A percentile compares a stretch with the other conserved stretches of the same genome.
These are phyloP conservation scores for Rhingia rostrata DNA, from an alignment of 2,888 invertebrate genomes.

Conservation along the genomic window DNA sequence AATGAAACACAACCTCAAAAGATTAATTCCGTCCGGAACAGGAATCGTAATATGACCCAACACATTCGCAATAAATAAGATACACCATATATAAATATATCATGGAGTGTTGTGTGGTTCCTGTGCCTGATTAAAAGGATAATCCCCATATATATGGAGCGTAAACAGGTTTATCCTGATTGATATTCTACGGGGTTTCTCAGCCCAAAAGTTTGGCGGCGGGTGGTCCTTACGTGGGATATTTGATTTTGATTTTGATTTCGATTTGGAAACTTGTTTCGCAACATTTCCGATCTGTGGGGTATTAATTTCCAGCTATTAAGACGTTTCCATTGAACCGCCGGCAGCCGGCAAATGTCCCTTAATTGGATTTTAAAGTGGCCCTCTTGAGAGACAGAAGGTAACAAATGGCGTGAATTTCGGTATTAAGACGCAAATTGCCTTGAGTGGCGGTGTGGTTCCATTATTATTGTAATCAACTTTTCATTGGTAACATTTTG, in stretches of 20 bases:
- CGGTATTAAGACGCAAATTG: conserved; percentile 66
- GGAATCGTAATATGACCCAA: conserved; percentile 22
- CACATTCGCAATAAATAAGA: conserved; percentile 33
- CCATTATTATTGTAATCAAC: conserved; percentile 62
- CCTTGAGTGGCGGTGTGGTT: conserved; percentile 35
- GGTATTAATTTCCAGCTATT: conserved; percentile 63
- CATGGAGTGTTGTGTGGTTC: conserved; percentile 61
- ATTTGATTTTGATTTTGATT: conserved; percentile 22
- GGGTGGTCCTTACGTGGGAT: conserved; percentile 3
- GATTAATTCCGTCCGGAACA: conserved; percentile 29
- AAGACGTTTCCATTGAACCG: conserved; percentile 45
- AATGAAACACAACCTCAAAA: conserved; percentile 40
- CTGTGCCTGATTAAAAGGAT: conserved; percentile 71
- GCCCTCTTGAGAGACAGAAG: conserved; percentile 32
- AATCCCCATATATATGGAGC: conserved; percentile 33
- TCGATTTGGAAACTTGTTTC: conserved; percentile 20
- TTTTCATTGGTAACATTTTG: conserved; percentile 55
- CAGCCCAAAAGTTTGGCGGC: conserved; percentile 2
- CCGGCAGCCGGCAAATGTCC: conserved; percentile 28
- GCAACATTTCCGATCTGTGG: conserved; percentile 31
- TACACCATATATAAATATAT: conserved; percentile 63
- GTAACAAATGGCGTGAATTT: conserved; percentile 69
- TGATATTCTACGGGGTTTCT: conserved; percentile 62
- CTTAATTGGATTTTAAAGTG: conserved; percentile 66
- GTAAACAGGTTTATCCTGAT: conserved; percentile 63